These are phyloP conservation scores for Podarcis cretensis DNA, from an alignment of 2,113 vertebrate species.

Conservation along the genomic window DNA sequence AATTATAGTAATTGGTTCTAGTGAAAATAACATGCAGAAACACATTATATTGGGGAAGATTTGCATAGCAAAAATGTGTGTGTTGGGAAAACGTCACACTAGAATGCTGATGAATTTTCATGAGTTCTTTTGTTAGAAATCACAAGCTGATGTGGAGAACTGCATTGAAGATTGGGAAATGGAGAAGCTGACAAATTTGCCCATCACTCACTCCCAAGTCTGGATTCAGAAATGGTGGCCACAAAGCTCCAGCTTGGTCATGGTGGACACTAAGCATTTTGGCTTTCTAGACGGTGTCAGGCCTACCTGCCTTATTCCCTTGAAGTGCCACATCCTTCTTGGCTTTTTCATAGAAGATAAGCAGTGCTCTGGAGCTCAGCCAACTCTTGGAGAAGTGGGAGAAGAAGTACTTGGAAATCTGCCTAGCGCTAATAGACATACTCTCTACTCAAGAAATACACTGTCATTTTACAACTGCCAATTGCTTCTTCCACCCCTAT, in stretches of 20 bases:
- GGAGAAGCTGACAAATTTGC: too few species aligned
- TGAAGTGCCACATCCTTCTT: background rate
- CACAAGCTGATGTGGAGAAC: too few species aligned
- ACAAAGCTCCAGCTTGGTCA: background rate
- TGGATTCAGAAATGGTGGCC: accelerated
- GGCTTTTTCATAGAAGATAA: background rate
- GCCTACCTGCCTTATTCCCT: background rate
- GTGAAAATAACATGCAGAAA: too few species aligned
- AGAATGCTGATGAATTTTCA: too few species aligned
- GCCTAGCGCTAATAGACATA: background rate
- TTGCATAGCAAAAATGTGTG: too few species aligned
- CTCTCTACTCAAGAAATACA: background rate
- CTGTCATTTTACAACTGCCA: background rate
- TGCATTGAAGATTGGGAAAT: too few species aligned
- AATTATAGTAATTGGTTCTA: too few species aligned
- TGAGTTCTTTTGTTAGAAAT: too few species aligned
- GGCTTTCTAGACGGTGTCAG: background rate
- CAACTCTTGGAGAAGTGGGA: background rate
- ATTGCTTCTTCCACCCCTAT: too few species aligned
- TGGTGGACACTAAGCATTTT: background rate
- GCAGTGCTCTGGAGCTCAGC: background rate
- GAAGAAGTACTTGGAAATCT: background rate
- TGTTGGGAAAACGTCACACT: too few species aligned
- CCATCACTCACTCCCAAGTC: too few species aligned
- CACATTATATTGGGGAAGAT: too few species aligned